Conservation (phyloP, 2,888 invertebrate species). For the Andrena trimmerana region DNA sequence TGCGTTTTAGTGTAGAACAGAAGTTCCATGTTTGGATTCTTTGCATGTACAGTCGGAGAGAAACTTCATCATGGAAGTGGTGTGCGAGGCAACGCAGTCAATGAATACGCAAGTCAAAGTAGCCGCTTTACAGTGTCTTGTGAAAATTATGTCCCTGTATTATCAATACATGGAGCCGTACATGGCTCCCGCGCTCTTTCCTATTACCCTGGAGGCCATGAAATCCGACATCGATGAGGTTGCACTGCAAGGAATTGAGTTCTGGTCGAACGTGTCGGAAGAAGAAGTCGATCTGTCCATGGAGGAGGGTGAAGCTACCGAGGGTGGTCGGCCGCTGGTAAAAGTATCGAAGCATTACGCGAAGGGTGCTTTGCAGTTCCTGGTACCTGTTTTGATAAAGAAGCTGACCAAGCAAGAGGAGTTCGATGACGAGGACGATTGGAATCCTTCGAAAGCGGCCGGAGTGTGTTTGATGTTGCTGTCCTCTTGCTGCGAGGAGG, state of each 20-base stretch:
- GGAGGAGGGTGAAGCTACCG: slow-evolving; percentile 97
- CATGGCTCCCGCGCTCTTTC: slow-evolving; percentile 99
- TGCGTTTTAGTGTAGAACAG: not conserved
- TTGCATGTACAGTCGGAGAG: slow-evolving; percentile 90
- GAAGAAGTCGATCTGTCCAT: slow-evolving; percentile 98
- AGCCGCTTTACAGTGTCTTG: slow-evolving; percentile 98
- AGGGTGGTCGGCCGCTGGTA: slow-evolving; percentile 96
- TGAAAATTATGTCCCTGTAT: slow-evolving; percentile 98
- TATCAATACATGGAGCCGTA: slow-evolving; percentile 99
- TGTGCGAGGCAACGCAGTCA: slow-evolving; percentile 99
- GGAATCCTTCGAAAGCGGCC: slow-evolving; percentile 99
- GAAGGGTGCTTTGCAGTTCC: slow-evolving; percentile 97
- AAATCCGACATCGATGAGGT: slow-evolving; percentile 98
- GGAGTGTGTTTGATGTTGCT: slow-evolving; percentile 99
- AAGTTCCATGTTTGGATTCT: not conserved
- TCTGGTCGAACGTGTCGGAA: slow-evolving; percentile 99
- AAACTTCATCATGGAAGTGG: slow-evolving; percentile 99
- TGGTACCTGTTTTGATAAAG: slow-evolving; percentile 97
- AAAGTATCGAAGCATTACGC: slow-evolving; percentile 98
- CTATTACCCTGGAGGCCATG: slow-evolving; percentile 99
- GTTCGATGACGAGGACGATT: slow-evolving; percentile 98
- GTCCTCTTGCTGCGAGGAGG: slow-evolving; percentile 98
- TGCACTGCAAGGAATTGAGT: slow-evolving; percentile 99
- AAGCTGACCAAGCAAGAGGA: slow-evolving; percentile 98
- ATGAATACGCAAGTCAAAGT: slow-evolving; percentile 96